These are phyloP conservation scores for Crambe crambe DNA, from an alignment of 37 sponge, comb jelly and placozoan species.

Conservation along the genomic window DNA sequence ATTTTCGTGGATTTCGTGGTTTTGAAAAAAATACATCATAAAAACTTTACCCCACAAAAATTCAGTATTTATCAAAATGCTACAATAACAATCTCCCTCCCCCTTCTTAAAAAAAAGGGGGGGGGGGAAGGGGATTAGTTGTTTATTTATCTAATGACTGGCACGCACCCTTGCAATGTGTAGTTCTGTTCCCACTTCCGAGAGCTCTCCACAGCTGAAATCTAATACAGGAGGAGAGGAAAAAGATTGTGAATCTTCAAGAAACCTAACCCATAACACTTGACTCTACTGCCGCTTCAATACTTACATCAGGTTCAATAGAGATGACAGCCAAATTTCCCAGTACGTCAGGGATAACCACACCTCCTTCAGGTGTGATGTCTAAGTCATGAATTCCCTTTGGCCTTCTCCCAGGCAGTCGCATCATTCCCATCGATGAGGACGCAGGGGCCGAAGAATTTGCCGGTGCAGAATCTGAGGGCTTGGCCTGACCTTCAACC, in stretches of 20 bases:
- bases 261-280: not conserved
- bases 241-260: not conserved
- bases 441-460: conserved; percentile 9
- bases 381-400: not conserved
- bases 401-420: conserved; percentile 23
- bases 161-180: conserved; percentile 77
- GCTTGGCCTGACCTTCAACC: conserved; percentile 13
- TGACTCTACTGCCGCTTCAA: not conserved
- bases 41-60: too few species aligned
- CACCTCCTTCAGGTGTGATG: not conserved
- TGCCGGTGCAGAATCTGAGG: conserved; percentile 1
- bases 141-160: too few species aligned
- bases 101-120: too few species aligned
- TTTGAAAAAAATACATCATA: too few species aligned
- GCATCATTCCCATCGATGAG: conserved; percentile 49
- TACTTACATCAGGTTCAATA: conserved; percentile 34
- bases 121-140: too few species aligned
- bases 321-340: conserved; percentile 64
- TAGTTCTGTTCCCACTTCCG: conserved; percentile 79
- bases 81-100: too few species aligned
- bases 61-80: too few species aligned
- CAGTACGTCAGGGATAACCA: conserved; percentile 14
- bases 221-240: conserved; percentile 7
- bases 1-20: too few species aligned
- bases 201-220: conserved; percentile 17